These are phyloP conservation scores for Pipistrellus nathusii DNA, from an alignment of 2,797 vertebrate species.

Conservation along the genomic window DNA sequence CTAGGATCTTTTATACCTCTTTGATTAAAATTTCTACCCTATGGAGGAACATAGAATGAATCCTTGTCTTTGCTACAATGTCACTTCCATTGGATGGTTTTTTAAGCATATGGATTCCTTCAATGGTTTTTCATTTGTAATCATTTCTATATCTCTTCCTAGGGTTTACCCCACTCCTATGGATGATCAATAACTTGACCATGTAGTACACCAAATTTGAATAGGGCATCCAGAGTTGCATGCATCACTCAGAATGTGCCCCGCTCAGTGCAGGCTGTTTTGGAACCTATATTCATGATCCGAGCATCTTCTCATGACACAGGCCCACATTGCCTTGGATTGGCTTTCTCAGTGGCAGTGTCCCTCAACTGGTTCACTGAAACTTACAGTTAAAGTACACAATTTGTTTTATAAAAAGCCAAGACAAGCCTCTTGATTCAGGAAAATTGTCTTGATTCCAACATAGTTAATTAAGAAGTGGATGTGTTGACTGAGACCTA, in stretches of 20 bases:
- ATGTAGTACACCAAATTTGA: not conserved
- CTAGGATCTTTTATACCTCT: not conserved
- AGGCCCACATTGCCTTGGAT: not conserved
- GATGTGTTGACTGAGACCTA: not conserved
- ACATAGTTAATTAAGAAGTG: conserved; percentile 37
- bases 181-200: not conserved
- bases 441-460: conserved; percentile 1
- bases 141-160: not conserved
- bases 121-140: not conserved
- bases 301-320: not conserved
- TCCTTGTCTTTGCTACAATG: not conserved
- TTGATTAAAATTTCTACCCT: not conserved
- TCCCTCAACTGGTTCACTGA: not conserved
- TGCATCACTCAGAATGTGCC: not conserved
- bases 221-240: not conserved
- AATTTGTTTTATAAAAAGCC: not conserved
- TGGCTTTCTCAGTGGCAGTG: not conserved
- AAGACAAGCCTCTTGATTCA: not conserved
- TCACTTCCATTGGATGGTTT: not conserved
- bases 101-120: not conserved
- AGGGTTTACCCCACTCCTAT: not conserved
- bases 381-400: not conserved
- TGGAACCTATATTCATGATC: not conserved
- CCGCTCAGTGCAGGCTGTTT: not conserved
- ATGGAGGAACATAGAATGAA: not conserved